These are phyloP conservation scores for Conomelus anceps DNA, from an alignment of 2,888 invertebrate genomes.

Conservation along the genomic window DNA sequence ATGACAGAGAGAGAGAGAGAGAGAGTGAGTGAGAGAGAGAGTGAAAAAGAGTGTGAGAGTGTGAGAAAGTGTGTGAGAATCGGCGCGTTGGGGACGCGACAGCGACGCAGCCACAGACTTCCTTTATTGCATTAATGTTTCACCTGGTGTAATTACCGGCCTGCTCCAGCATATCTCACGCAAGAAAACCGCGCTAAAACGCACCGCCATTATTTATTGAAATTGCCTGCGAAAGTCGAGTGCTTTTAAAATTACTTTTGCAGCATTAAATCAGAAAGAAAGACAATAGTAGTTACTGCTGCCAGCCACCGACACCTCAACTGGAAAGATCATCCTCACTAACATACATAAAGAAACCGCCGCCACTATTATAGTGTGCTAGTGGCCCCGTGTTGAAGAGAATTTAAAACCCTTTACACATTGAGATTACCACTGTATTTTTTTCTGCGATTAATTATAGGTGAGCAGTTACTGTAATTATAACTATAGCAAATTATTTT, in stretches of 20 bases:
- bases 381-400: too few relatives aligned
- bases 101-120: not conserved
- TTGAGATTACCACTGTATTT: too few relatives aligned
- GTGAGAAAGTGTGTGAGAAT: not conserved
- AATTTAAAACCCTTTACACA: too few relatives aligned
- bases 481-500: too few relatives aligned
- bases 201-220: constrained; percentile 2
- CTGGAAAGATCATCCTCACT: not conserved
- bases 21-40: not conserved
- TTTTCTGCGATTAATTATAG: too few relatives aligned
- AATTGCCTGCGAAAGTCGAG: constrained; percentile 4
- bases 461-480: too few relatives aligned
- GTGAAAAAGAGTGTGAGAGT: not conserved
- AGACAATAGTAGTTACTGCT: not conserved
- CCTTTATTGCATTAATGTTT: constrained; percentile 13
- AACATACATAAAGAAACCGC: too few relatives aligned
- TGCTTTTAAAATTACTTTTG: constrained; percentile 9
- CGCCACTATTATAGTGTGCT: not conserved
- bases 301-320: not conserved
- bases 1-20: not conserved
- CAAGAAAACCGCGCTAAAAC: constrained; percentile 8
- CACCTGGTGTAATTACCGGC: constrained; percentile 2
- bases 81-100: not conserved
- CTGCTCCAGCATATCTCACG: not conserved
- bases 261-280: constrained; percentile 1